Conservation (phyloP, 1,140 invertebrate species). For the Papilio polyxenes region DNA sequence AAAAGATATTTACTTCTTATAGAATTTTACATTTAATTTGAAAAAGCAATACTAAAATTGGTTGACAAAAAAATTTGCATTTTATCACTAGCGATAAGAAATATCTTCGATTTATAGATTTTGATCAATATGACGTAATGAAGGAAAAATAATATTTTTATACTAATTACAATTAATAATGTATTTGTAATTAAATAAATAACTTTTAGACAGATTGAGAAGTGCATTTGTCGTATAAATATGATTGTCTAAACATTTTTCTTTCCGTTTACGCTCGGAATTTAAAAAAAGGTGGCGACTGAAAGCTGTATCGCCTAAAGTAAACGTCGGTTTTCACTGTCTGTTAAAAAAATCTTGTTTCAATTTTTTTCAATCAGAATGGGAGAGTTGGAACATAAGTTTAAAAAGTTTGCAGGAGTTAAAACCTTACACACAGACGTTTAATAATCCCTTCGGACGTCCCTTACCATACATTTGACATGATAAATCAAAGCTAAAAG, state of each 20-base stretch:
- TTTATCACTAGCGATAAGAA: constrained; percentile 7
- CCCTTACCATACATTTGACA: no score
- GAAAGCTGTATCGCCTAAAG: no score
- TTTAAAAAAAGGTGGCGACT: not conserved
- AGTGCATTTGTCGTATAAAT: not conserved
- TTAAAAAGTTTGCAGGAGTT: no score
- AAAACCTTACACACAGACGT: not conserved
- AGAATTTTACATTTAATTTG: not conserved
- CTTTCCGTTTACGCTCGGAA: not conserved
- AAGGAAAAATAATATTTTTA: not conserved
- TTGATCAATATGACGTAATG: not conserved
- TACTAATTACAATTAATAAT: not conserved
- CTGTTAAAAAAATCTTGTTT: not conserved
- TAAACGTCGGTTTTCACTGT: not conserved
- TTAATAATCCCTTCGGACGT: not conserved
- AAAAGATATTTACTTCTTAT: not conserved
- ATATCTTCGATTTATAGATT: not conserved
- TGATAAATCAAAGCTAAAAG: not conserved
- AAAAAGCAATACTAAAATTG: not conserved
- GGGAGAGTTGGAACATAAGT: no score
- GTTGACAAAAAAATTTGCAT: not conserved
- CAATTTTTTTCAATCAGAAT: not conserved
- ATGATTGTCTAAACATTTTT: not conserved
- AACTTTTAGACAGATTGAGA: not conserved
- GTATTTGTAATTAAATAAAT: not conserved